A percentile compares a stretch with the other conserved stretches of the same genome.
phyloP scores from a whole-genome alignment of 2,113 vertebrate genomes.

The Synchiropus splendidus region DNA sequence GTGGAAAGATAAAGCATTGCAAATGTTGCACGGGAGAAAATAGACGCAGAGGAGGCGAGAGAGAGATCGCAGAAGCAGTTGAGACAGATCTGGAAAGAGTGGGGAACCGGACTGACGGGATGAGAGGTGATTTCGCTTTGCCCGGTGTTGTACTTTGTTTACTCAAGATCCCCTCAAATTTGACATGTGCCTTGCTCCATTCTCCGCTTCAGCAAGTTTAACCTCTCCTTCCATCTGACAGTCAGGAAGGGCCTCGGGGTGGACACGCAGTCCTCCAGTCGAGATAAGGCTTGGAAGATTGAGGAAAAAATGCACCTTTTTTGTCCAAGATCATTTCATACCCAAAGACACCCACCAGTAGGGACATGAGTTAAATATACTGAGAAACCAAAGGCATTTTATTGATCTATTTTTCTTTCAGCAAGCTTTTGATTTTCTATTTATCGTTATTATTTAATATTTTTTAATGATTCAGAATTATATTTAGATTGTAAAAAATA shows the following conservation, averaged over 20 bases:
- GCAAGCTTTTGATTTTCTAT: no score
- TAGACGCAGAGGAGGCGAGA: slow-evolving; percentile 6
- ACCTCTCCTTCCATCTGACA: slow-evolving; percentile 54
- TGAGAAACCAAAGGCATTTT: no score
- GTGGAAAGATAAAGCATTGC: slow-evolving; percentile 20
- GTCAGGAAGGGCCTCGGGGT: slow-evolving; percentile 38
- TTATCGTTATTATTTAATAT: no score
- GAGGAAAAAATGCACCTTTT: no score
- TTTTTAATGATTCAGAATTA: no score
- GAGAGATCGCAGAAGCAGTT: slow-evolving; percentile 14
- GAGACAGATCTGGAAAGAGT: slow-evolving; percentile 36
- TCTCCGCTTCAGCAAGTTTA: slow-evolving; percentile 59
- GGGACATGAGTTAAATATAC: no score
- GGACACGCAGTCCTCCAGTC: slow-evolving; percentile 1
- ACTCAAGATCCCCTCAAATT: slow-evolving; percentile 55
- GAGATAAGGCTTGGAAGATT: no score
- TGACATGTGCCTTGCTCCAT: slow-evolving; percentile 65
- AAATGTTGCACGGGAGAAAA: slow-evolving; percentile 25
- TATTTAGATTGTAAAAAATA: no score
- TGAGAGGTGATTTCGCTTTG: slow-evolving; percentile 47
- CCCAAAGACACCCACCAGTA: no score
- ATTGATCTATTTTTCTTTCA: no score
- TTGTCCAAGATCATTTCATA: no score
- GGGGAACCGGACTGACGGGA: no score
- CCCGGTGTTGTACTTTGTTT: slow-evolving; percentile 59